Base-by-base conservation (phyloP, 2,888 invertebrate genomes). In the Ornithoptera alexandrae region DNA sequence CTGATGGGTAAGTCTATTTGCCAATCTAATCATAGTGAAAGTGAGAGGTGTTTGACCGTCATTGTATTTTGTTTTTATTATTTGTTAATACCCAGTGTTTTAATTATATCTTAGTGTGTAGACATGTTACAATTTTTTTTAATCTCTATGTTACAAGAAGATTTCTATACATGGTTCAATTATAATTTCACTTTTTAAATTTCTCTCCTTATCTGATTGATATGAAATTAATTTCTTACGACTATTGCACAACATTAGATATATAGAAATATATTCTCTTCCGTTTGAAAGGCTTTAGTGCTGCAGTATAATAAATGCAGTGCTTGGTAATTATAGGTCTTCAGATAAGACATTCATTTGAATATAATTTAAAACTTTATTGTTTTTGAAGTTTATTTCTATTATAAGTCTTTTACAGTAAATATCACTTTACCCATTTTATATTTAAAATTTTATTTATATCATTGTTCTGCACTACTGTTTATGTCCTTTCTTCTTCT, bases 1-100 rank as follows among this genome's bases (percentile, higher is more conserved):
- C 92, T 72, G 93, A 93, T 81, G 93, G 93, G 94, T 94, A 81
- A 92, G 93, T 91, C 68, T 24, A 53, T 53, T 73, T 66, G 71
- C 46, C 64, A 42, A 65, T 71, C 67, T 68, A 62, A 56, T 72
- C 42, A 42, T 56, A 71, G 72, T 72, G 72, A 75, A 73, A 74
- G 74, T 74, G 65, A 71, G 67, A 58, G 58, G 62, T 58, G 67
- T 72, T 69, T 69, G 30, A 3, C 62, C 58, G 53, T 42, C 59
- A 58, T 20, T 62, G 12, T 61, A 18, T n/a, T 56, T 67, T 63
- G 46, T 30, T 61, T 65, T 65, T 67, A 67, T 64, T n/a, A 18
- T 63, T 56, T 18, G 15, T 22, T 57, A 15, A 36, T 39, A 17
- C 20, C 39, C 57, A 46, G 60, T 39, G 46, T 65, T 67, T 62